Evolutionary conservation across 1,140 invertebrate genomes (phyloP).

Genomic region (Drosophila insularis): DNA sequence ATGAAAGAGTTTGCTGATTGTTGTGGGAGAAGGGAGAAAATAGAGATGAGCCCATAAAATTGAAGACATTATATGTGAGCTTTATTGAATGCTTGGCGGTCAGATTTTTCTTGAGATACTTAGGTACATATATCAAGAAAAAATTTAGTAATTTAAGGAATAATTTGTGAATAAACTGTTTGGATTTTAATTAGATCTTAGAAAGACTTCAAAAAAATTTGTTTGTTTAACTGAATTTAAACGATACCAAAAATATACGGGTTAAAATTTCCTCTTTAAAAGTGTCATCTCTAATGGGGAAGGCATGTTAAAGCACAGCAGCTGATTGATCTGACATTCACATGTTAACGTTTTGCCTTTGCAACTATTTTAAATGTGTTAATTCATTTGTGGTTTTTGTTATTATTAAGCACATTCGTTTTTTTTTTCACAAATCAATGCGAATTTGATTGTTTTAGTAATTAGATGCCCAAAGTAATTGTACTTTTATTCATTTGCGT

Average conservation of each 20-base stretch:
- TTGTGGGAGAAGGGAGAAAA: neutral
- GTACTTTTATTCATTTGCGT: neutral
- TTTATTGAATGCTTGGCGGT: neutral
- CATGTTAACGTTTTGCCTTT: neutral
- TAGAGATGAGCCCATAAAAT: neutral
- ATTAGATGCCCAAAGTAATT: neutral
- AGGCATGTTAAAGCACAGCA: neutral
- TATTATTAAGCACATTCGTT: neutral
- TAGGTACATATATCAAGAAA: too few species aligned
- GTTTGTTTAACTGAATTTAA: too few species aligned
- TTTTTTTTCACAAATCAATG: neutral
- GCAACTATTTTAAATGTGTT: too few species aligned
- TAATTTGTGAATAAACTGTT: too few species aligned
- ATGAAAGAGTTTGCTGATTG: slow-evolving; percentile 29
- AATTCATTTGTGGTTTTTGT: neutral
- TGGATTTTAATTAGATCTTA: too few species aligned
- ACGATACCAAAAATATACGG: too few species aligned
- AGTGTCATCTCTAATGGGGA: neutral
- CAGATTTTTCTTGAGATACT: too few species aligned
- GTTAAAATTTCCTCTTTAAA: neutral
- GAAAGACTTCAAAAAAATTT: too few species aligned
- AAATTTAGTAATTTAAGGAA: too few species aligned
- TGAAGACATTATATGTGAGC: neutral
- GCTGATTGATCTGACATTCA: neutral
- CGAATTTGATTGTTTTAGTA: slow-evolving; percentile 2